phyloP scores from a whole-genome alignment of 2,113 vertebrate genomes.

The Pontoporia blainvillei region DNA sequence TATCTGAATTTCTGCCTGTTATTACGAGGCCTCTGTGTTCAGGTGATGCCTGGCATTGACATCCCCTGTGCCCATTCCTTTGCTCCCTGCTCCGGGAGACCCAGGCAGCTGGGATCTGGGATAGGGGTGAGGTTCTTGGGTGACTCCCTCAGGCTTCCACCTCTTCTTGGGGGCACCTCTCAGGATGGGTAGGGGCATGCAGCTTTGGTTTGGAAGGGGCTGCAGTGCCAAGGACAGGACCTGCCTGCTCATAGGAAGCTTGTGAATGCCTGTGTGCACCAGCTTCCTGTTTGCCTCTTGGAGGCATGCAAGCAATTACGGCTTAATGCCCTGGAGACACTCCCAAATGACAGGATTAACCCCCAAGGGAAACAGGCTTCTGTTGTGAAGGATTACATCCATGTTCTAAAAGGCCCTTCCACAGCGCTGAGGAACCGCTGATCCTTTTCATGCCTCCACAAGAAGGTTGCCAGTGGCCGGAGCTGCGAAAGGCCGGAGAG shows the following conservation, averaged over 20 bases:
- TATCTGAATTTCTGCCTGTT: slow-evolving; percentile 77
- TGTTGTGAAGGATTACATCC: slow-evolving; percentile 71
- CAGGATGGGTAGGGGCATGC: neutral
- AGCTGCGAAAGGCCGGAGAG: neutral
- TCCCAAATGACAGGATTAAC: slow-evolving; percentile 69
- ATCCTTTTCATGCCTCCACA: slow-evolving; percentile 18
- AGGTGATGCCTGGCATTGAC: slow-evolving; percentile 68
- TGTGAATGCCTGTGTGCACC: slow-evolving; percentile 55
- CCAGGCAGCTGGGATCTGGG: slow-evolving; percentile 2
- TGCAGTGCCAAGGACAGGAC: neutral
- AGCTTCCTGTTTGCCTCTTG: slow-evolving; percentile 62
- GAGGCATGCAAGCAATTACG: slow-evolving; percentile 51
- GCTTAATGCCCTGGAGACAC: slow-evolving; percentile 62
- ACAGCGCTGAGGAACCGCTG: neutral
- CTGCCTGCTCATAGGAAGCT: slow-evolving; percentile 20
- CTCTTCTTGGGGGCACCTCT: neutral
- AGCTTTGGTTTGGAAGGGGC: slow-evolving; percentile 17
- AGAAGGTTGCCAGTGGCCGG: slow-evolving; percentile 35
- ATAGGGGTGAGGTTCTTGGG: neutral
- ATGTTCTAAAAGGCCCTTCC: slow-evolving; percentile 61
- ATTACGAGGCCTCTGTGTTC: slow-evolving; percentile 70
- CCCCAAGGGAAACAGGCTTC: slow-evolving; percentile 62
- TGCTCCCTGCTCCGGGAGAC: neutral
- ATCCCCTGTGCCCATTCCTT: neutral
- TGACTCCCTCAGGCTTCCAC: slow-evolving; percentile 5